These are phyloP conservation scores for Plectropomus leopardus DNA, from an alignment of 2,113 vertebrate species.

Conservation along the genomic window DNA sequence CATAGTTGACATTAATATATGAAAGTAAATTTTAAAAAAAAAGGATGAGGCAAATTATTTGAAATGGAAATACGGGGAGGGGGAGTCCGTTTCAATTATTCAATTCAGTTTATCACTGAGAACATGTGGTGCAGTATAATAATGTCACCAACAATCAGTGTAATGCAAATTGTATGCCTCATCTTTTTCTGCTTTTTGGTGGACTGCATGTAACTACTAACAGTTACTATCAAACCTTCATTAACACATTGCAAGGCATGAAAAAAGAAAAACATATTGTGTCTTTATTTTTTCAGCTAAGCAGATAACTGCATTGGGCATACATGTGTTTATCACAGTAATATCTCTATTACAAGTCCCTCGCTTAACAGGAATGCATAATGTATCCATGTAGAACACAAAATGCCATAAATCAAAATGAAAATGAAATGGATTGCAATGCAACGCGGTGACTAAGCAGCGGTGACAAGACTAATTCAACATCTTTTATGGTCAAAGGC, in stretches of 20 bases:
- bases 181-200: slow-evolving; percentile 23
- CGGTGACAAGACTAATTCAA: slow-evolving; percentile 89
- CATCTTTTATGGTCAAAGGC: slow-evolving; percentile 88
- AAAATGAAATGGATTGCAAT: slow-evolving; percentile 89
- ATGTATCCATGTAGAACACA: slow-evolving; percentile 86
- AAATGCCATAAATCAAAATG: slow-evolving; percentile 90
- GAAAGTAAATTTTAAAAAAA: slow-evolving; percentile 7
- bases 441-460: slow-evolving; percentile 61
- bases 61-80: slow-evolving; percentile 40
- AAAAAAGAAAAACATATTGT: slow-evolving; percentile 20
- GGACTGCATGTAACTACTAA: slow-evolving; percentile 28
- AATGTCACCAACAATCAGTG: slow-evolving; percentile 62
- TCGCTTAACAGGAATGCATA: slow-evolving; percentile 87
- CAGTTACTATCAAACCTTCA: slow-evolving; percentile 34
- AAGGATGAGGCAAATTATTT: slow-evolving; percentile 33
- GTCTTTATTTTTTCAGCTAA: slow-evolving; percentile 37
- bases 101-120: slow-evolving; percentile 63
- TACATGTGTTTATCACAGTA: slow-evolving; percentile 90
- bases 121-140: slow-evolving; percentile 58
- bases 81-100: slow-evolving; percentile 63
- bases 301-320: slow-evolving; percentile 72
- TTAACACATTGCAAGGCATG: slow-evolving; percentile 50
- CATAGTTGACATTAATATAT: slow-evolving; percentile 28
- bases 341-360: slow-evolving; percentile 89
- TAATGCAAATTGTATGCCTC: slow-evolving; percentile 47